Evolutionary conservation across 2,113 vertebrate genomes (phyloP).

Genomic region (Ancistrus triradiatus): DNA sequence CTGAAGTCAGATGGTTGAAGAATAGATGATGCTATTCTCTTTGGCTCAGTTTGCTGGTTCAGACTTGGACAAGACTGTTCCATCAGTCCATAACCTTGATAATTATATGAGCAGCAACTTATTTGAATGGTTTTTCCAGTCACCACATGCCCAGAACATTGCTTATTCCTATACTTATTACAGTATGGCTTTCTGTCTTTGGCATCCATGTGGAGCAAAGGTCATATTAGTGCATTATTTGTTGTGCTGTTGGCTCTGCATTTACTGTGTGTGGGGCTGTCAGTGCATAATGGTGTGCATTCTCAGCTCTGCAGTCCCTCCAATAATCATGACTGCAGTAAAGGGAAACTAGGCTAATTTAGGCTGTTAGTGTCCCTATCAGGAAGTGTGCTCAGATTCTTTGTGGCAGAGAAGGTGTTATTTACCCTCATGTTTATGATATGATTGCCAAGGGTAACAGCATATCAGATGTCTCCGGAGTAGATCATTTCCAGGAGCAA

Average conservation of each 20-base stretch:
- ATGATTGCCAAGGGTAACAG: conserved; percentile 46
- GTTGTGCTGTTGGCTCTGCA: conserved; percentile 38
- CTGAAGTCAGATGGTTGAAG: not conserved
- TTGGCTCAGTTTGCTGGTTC: too few species aligned
- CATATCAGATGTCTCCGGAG: conserved; percentile 44
- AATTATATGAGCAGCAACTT: not conserved
- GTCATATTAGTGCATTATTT: conserved; percentile 43
- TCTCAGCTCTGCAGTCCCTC: conserved; percentile 46
- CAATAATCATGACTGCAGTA: conserved; percentile 53
- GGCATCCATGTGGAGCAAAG: conserved; percentile 39
- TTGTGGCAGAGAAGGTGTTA: conserved; percentile 41
- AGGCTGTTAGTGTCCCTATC: conserved; percentile 46
- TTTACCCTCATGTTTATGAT: conserved; percentile 39
- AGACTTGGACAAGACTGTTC: not conserved
- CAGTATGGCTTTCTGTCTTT: conserved; percentile 24
- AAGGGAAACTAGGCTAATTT: conserved; percentile 52
- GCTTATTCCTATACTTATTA: conserved; percentile 30
- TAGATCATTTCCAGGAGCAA: conserved; percentile 43
- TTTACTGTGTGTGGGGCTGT: conserved; percentile 41
- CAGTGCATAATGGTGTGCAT: conserved; percentile 49
- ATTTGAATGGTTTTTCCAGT: conserved; percentile 6
- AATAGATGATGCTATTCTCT: not conserved
- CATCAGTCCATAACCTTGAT: not conserved
- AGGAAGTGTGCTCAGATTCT: conserved; percentile 36
- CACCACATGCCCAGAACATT: conserved; percentile 17